These are phyloP conservation scores for Atractosteus spatula DNA, from an alignment of 2,113 vertebrate genomes.

Conservation along the genomic window DNA sequence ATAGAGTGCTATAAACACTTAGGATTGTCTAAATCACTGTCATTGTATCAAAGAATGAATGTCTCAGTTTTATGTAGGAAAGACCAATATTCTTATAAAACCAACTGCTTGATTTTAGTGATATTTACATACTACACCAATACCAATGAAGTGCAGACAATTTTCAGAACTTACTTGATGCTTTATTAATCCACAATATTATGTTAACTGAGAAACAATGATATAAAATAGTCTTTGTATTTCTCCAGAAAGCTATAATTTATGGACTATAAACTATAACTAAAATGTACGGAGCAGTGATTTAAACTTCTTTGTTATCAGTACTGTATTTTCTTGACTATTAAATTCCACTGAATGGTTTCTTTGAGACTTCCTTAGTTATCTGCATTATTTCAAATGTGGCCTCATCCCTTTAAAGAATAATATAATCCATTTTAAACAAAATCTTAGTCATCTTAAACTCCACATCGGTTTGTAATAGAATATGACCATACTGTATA, in stretches of 20 bases:
- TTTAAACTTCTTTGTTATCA: constrained; percentile 24
- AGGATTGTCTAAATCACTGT: too few species aligned
- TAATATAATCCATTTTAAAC: constrained; percentile 10
- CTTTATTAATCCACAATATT: constrained; percentile 32
- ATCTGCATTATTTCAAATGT: constrained; percentile 13
- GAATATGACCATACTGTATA: not conserved
- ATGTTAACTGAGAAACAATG: constrained; percentile 34
- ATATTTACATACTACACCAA: constrained; percentile 35
- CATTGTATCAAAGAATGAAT: not conserved
- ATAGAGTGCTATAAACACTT: too few species aligned
- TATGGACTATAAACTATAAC: constrained; percentile 7
- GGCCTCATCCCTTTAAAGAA: constrained; percentile 2
- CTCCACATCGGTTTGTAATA: constrained; percentile 1
- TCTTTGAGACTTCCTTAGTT: not conserved
- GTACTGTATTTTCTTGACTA: constrained; percentile 12
- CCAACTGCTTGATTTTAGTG: constrained; percentile 28
- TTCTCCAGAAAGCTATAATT: constrained; percentile 30
- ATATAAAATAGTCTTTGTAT: constrained; percentile 25
- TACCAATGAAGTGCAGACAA: constrained; percentile 41
- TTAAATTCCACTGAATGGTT: constrained; percentile 20
- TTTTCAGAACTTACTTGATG: constrained; percentile 33
- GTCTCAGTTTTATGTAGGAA: constrained; percentile 15
- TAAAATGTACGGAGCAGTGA: constrained; percentile 35
- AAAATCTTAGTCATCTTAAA: constrained; percentile 2
- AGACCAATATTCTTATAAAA: constrained; percentile 11